Conservation (phyloP, 1,140 invertebrate genomes). For the Ruditapes philippinarum region DNA sequence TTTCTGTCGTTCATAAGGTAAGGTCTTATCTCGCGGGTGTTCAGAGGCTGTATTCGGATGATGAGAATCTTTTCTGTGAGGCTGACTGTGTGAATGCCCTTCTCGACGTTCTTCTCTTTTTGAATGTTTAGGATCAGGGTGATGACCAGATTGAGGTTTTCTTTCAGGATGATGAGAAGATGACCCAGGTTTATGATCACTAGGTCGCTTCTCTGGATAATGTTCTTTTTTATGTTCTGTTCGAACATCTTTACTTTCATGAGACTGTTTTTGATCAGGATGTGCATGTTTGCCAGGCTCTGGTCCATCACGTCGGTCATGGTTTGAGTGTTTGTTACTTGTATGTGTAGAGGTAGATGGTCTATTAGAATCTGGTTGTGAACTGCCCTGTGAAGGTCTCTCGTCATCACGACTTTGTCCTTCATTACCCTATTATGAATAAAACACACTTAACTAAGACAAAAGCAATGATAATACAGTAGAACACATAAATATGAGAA, state of each 20-base stretch:
- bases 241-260: conserved; percentile 17
- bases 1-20: background rate
- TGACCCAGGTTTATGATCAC: background rate
- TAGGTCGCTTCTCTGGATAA: background rate
- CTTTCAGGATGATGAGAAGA: conserved; percentile 16
- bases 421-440: conserved; percentile 18
- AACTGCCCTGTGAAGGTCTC: background rate
- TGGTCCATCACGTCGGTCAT: conserved; percentile 51
- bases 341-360: conserved; percentile 33
- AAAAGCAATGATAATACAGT: too few species aligned
- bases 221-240: background rate
- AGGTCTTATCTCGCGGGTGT: background rate
- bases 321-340: conserved; percentile 38
- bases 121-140: background rate
- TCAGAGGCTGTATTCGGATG: background rate
- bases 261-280: conserved; percentile 17
- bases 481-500: too few species aligned
- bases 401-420: conserved; percentile 20
- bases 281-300: background rate
- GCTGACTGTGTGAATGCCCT: background rate
- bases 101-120: conserved; percentile 22
- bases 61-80: conserved; percentile 10
- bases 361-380: background rate
- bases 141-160: background rate
- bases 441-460: too few species aligned